Conservation (phyloP, 1,140 invertebrate species). For the Drosophila baimaii region DNA sequence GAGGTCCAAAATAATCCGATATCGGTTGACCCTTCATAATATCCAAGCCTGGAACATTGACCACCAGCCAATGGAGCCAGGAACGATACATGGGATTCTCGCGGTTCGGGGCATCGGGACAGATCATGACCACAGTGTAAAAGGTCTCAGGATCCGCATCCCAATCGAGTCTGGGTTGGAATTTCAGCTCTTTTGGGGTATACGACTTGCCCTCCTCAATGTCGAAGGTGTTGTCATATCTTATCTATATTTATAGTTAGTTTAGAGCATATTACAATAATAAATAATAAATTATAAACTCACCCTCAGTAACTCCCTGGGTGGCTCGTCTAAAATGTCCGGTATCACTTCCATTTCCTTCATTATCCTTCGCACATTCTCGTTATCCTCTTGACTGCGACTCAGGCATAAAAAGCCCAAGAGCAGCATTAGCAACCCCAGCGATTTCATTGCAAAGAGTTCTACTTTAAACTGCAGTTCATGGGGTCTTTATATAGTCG, state of each 20-base stretch:
- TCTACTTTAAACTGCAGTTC: constrained; percentile 6
- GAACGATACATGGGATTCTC: constrained; percentile 91
- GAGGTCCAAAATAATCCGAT: constrained; percentile 92
- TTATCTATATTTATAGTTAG: constrained; percentile 19
- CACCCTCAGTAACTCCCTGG: constrained; percentile 73
- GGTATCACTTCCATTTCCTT: constrained; percentile 86
- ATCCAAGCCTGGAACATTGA: constrained; percentile 93
- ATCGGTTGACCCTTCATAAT: constrained; percentile 90
- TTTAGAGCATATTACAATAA: neutral
- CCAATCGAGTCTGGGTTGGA: constrained; percentile 86
- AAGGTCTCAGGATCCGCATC: constrained; percentile 86
- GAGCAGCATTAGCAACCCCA: constrained; percentile 11
- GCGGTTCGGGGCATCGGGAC: constrained; percentile 87
- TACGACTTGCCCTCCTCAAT: constrained; percentile 66
- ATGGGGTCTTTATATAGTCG: constrained; percentile 26
- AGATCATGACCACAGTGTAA: constrained; percentile 90
- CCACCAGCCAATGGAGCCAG: constrained; percentile 96
- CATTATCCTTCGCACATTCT: constrained; percentile 58
- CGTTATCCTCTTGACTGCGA: constrained; percentile 39
- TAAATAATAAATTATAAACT: neutral
- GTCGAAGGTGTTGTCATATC: constrained; percentile 52
- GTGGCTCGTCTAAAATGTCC: constrained; percentile 88
- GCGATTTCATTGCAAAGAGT: constrained; percentile 47
- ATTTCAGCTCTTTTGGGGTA: constrained; percentile 58
- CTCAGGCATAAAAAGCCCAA: constrained; percentile 15